phyloP scores from a whole-genome alignment of 2,888 invertebrate genomes.

The Chrysopilus asiliformis region DNA sequence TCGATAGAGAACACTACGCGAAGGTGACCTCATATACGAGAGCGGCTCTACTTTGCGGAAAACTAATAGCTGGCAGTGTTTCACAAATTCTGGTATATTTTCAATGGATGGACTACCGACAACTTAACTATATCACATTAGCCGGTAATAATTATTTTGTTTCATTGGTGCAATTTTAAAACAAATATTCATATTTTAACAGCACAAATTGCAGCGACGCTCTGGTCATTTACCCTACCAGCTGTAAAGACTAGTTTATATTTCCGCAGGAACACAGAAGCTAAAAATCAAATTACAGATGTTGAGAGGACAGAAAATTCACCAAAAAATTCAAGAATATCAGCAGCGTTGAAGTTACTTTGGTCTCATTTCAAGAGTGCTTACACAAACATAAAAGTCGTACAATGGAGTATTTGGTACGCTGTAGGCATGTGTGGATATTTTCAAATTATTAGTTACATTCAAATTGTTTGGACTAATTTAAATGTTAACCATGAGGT shows the following conservation, averaged over 20 bases:
- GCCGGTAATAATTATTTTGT: no score
- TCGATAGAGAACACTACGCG: conserved; percentile 53
- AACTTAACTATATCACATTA: conserved; percentile 56
- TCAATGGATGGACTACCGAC: conserved; percentile 44
- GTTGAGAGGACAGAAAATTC: neutral
- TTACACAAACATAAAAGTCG: conserved; percentile 44
- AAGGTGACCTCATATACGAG: conserved; percentile 61
- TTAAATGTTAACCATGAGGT: neutral
- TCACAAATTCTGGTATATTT: conserved; percentile 52
- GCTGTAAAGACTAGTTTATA: conserved; percentile 48
- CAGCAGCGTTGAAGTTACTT: conserved; percentile 34
- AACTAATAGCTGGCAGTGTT: conserved; percentile 47
- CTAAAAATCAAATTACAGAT: conserved; percentile 5
- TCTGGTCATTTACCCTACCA: conserved; percentile 51
- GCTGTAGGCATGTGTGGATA: conserved; percentile 57
- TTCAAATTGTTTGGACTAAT: conserved; percentile 56
- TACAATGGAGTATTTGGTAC: conserved; percentile 71
- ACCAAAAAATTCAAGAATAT: no score
- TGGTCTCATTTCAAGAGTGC: conserved; percentile 46
- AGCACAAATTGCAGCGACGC: conserved; percentile 46
- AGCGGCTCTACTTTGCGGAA: conserved; percentile 55
- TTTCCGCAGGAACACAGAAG: conserved; percentile 38
- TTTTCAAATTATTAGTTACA: conserved; percentile 54
- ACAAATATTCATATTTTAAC: no score
- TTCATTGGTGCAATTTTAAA: no score